Percentiles rank a stretch among this genome's conserved stretches.
Evolutionary conservation across 2,888 invertebrate genomes (phyloP).

Genomic region (Drosophila emarginata): DNA sequence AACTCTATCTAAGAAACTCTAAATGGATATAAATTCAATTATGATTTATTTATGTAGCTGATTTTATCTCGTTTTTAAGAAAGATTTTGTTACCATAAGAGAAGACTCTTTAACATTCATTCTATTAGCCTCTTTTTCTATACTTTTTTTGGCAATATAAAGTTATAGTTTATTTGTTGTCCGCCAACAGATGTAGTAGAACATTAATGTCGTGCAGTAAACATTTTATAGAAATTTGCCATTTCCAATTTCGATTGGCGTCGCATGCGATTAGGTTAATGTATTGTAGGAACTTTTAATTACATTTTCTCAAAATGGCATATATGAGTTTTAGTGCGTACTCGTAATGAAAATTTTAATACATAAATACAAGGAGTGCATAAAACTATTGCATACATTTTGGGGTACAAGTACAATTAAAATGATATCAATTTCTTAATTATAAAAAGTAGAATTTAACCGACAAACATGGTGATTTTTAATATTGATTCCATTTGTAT

Average conservation of each 20-base stretch:
- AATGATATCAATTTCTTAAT: background rate
- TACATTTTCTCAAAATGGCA: background rate
- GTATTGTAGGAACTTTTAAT: background rate
- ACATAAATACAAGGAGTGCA: background rate
- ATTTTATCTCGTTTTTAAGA: no score
- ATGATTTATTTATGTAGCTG: no score
- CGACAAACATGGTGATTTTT: no score
- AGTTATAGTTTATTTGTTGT: no score
- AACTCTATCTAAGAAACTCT: no score
- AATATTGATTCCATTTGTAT: no score
- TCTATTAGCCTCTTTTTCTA: no score
- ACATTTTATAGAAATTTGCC: background rate
- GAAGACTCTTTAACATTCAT: no score
- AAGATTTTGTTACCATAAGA: no score
- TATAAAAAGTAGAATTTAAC: background rate
- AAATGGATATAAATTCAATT: no score
- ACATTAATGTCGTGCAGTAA: background rate
- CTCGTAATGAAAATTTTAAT: background rate
- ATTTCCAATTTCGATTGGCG: background rate
- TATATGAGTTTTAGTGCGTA: background rate
- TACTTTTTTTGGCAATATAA: no score
- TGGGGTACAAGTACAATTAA: background rate
- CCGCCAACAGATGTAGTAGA: no score
- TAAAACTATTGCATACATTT: background rate
- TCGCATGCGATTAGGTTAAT: background rate